Evolutionary conservation across 2,888 invertebrate genomes (phyloP).

Genomic region (Dioctria linearis): DNA sequence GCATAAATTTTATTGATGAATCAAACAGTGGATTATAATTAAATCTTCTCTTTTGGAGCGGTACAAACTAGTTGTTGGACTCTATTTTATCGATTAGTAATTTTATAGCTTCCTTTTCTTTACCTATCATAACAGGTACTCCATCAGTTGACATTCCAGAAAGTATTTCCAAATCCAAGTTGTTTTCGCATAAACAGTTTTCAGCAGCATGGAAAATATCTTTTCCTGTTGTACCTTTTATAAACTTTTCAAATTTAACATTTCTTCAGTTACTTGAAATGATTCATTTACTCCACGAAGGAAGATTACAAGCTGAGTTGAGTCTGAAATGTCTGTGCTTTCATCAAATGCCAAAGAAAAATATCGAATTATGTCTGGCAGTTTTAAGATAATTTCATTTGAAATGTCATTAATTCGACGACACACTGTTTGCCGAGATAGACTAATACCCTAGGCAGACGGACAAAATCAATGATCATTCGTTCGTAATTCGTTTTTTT

Average conservation of each 20-base stretch:
- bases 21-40: no score
- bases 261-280: constrained; percentile 53
- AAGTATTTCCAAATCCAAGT: constrained; percentile 43
- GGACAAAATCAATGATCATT: no score
- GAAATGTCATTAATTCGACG: constrained; percentile 28
- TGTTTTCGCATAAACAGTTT: constrained; percentile 49
- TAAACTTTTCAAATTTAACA: constrained; percentile 53
- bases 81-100: no score
- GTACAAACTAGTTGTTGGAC: no score
- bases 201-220: constrained; percentile 50
- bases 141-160: constrained; percentile 46
- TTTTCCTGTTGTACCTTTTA: constrained; percentile 53
- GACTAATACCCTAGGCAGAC: no score
- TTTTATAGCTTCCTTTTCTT: constrained; percentile 52
- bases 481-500: no score
- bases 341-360: constrained; percentile 50
- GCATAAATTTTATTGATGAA: no score
- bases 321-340: constrained; percentile 54
- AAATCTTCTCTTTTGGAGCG: no score
- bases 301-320: constrained; percentile 46
- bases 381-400: constrained; percentile 17
- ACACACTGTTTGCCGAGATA: constrained; percentile 46
- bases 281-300: constrained; percentile 49
- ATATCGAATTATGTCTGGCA: constrained; percentile 5
- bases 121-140: constrained; percentile 39